These are phyloP conservation scores for human (Homo sapiens) DNA, from an alignment of 2,113 vertebrate genomes.

Conservation along the genomic window GRCh38 chr9:29001-29500, in stretches of 20 bases:
- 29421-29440: no score
- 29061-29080: neutral
- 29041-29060: fast-evolving
- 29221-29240: neutral
- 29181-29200: neutral
- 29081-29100: neutral
- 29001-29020: fast-evolving
- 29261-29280: neutral
- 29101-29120: neutral
- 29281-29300: no score
- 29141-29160: neutral
- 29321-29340: neutral
- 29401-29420: no score
- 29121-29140: neutral
- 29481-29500: neutral
- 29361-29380: no score
- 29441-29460: neutral
- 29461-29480: neutral
- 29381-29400: neutral
- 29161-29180: no score
- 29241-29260: neutral
- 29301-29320: no score
- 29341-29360: neutral
- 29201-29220: fast-evolving
- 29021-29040: neutral